Evolutionary conservation across 2,888 invertebrate genomes (phyloP).

Genomic region (Hyppa rectilinea): DNA sequence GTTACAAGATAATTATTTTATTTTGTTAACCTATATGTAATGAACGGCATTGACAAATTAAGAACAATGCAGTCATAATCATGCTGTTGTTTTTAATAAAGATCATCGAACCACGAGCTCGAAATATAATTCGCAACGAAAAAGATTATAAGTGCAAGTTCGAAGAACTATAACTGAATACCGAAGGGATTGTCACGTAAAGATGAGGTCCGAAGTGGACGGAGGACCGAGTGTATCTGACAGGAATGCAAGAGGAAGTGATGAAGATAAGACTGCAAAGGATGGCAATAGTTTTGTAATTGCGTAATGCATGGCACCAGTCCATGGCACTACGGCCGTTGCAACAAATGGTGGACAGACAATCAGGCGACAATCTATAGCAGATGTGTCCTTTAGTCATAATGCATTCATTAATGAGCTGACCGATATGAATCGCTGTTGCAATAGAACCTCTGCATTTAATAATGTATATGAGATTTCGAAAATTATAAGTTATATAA

Average conservation of each 20-base stretch:
- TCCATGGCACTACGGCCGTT: conserved; percentile 19
- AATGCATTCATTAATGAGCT: conserved; percentile 23
- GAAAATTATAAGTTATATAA: neutral
- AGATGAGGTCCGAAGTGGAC: conserved; percentile 7
- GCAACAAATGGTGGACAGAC: conserved; percentile 26
- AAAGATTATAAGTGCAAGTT: conserved; percentile 10
- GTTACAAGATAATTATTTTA: conserved; percentile 20
- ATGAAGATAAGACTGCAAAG: conserved; percentile 20
- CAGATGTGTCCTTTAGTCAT: conserved; percentile 43
- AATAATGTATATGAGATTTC: neutral
- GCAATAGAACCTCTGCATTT: neutral
- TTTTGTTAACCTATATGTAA: conserved; percentile 35
- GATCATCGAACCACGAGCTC: conserved; percentile 12
- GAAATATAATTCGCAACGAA: neutral
- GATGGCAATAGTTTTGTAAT: conserved; percentile 27
- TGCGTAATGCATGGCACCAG: conserved; percentile 26
- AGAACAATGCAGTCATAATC: conserved; percentile 37
- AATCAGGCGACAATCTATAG: conserved; percentile 49
- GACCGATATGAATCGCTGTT: conserved; percentile 17
- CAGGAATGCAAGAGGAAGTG: conserved; percentile 25
- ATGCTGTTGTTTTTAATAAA: conserved; percentile 37
- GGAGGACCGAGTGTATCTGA: conserved; percentile 17
- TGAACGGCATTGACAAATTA: conserved; percentile 29
- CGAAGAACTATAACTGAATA: neutral
- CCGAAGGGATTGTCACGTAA: conserved; percentile 16